phyloP scores from a whole-genome alignment of 2,888 invertebrate species.

The Acronicta alni region DNA sequence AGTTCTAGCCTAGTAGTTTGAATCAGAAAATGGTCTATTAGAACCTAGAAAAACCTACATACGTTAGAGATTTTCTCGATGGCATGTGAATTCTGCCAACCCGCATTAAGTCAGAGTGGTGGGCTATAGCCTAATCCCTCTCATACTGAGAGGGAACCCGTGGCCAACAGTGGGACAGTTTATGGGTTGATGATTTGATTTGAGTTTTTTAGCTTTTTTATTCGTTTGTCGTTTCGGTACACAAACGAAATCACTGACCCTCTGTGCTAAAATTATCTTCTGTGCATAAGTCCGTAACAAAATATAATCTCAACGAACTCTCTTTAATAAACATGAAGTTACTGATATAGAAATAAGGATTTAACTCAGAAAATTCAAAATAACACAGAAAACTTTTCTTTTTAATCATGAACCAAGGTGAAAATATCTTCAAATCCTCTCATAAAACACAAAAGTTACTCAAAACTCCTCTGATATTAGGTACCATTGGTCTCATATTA shows the following conservation, averaged over 20 bases:
- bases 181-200: too few species aligned
- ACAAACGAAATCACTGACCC: neutral
- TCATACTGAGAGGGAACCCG: too few species aligned
- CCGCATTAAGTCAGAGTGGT: too few species aligned
- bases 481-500: conserved; percentile 5
- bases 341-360: conserved; percentile 21
- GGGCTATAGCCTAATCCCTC: too few species aligned
- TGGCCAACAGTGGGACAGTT: too few species aligned
- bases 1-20: too few species aligned
- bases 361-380: conserved; percentile 16
- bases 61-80: too few species aligned
- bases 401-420: conserved; percentile 37
- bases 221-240: too few species aligned
- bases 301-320: conserved; percentile 1
- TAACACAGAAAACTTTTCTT: conserved; percentile 36
- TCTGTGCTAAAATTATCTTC: neutral
- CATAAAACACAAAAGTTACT: conserved; percentile 39
- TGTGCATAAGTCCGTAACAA: neutral
- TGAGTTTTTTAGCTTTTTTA: too few species aligned
- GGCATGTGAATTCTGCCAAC: too few species aligned
- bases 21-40: too few species aligned
- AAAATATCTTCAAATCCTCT: conserved; percentile 27
- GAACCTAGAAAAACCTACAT: too few species aligned
- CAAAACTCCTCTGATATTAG: conserved; percentile 38
- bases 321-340: conserved; percentile 13